These are phyloP conservation scores for Phengaris arion DNA, from an alignment of 2,888 invertebrate species.

Conservation along the genomic window DNA sequence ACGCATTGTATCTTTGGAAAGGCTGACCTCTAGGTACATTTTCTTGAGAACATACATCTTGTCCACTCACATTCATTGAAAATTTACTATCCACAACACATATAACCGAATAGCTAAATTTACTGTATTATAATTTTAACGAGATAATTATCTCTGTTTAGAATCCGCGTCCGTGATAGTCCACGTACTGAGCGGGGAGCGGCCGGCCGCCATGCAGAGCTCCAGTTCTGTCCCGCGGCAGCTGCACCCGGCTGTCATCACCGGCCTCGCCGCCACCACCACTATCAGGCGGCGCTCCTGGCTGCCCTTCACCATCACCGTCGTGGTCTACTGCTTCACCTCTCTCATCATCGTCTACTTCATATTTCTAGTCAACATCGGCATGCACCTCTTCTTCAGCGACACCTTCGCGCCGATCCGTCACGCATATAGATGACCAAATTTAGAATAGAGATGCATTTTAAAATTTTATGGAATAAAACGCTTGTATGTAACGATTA, in stretches of 20 bases:
- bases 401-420: constrained; percentile 37
- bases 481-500: constrained; percentile 40
- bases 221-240: constrained; percentile 63
- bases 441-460: constrained; percentile 33
- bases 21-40: too few relatives aligned
- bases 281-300: constrained; percentile 47
- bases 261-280: constrained; percentile 54
- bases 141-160: constrained; percentile 45
- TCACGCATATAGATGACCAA: constrained; percentile 60
- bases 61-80: too few relatives aligned
- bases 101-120: too few relatives aligned
- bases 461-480: constrained; percentile 33
- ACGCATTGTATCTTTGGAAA: too few relatives aligned
- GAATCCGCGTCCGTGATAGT: constrained; percentile 91
- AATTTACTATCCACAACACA: constrained; percentile 2
- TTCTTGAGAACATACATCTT: too few relatives aligned
- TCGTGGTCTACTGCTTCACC: constrained; percentile 48
- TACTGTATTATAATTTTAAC: too few relatives aligned
- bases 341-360: constrained; percentile 44
- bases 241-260: constrained; percentile 57
- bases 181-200: constrained; percentile 89
- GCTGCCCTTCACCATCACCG: constrained; percentile 45
- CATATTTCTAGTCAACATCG: constrained; percentile 38
- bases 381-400: constrained; percentile 40
- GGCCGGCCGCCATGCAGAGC: constrained; percentile 83